Evolutionary conservation across 2,888 invertebrate genomes (phyloP).

Genomic region (Polydrusus tereticollis): DNA sequence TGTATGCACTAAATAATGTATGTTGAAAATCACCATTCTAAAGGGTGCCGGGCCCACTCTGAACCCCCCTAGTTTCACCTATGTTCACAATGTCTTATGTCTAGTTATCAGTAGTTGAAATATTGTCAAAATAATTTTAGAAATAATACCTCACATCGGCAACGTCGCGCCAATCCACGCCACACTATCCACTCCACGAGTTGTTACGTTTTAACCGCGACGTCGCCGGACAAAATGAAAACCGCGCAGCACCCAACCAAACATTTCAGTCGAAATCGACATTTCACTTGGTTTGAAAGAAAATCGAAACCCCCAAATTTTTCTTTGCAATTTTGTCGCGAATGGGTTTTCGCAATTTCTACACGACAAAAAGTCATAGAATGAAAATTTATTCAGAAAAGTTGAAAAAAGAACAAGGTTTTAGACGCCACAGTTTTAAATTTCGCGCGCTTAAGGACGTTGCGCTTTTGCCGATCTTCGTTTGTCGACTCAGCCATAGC

Average conservation of each 20-base stretch:
- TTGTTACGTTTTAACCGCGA: constrained; percentile 12
- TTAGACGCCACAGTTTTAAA: constrained; percentile 13
- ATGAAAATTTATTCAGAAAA: constrained; percentile 29
- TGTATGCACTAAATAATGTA: too few relatives aligned
- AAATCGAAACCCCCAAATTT: not conserved
- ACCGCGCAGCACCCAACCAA: constrained; percentile 23
- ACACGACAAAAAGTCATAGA: constrained; percentile 5
- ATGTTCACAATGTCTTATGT: too few relatives aligned
- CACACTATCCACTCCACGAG: constrained; percentile 19
- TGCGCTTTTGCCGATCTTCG: constrained; percentile 28
- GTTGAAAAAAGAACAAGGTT: not conserved
- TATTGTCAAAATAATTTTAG: too few relatives aligned
- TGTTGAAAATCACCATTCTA: too few relatives aligned
- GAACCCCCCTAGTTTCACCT: too few relatives aligned
- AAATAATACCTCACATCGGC: not conserved
- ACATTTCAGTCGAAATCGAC: constrained; percentile 37
- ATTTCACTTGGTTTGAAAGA: constrained; percentile 30
- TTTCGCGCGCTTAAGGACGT: constrained; percentile 32
- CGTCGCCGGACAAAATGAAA: constrained; percentile 30
- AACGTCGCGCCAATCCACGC: constrained; percentile 5
- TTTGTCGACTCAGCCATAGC: constrained; percentile 17
- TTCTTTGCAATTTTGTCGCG: constrained; percentile 3
- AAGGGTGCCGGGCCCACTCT: too few relatives aligned
- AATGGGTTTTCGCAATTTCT: constrained; percentile 36
- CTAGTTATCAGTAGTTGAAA: too few relatives aligned